Evolutionary conservation across 2,888 invertebrate species (phyloP).

Genomic region (Yponomeuta sedellus): DNA sequence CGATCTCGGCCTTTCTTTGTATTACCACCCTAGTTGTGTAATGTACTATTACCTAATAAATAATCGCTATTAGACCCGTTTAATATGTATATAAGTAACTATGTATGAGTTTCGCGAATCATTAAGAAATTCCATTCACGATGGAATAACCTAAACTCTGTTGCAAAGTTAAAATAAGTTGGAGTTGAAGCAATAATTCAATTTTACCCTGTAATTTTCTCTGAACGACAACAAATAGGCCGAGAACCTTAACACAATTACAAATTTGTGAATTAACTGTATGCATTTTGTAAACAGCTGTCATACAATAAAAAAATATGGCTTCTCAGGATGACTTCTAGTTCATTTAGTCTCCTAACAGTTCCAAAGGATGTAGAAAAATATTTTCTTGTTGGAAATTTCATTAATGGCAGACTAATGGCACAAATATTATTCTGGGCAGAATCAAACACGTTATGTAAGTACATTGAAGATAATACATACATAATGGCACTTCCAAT

Average conservation of each 20-base stretch:
- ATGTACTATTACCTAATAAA: no score
- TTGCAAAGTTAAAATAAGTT: neutral
- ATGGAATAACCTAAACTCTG: neutral
- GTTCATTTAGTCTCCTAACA: neutral
- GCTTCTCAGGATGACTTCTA: neutral
- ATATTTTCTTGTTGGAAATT: neutral
- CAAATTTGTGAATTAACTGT: neutral
- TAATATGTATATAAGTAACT: no score
- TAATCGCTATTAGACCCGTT: no score
- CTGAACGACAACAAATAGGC: neutral
- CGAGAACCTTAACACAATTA: neutral
- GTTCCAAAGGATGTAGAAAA: neutral
- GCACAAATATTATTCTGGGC: neutral
- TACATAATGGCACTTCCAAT: neutral
- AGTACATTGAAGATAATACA: neutral
- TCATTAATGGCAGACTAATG: neutral
- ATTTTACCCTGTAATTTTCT: neutral
- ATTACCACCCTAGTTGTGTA: no score
- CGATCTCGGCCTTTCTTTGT: no score
- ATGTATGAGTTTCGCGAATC: no score
- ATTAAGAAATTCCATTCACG: no score
- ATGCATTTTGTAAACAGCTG: neutral
- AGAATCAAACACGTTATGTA: neutral
- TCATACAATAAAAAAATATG: neutral
- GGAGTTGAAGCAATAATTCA: neutral